phyloP scores from a whole-genome alignment of 2,888 invertebrate species.

The Andrena fulva region DNA sequence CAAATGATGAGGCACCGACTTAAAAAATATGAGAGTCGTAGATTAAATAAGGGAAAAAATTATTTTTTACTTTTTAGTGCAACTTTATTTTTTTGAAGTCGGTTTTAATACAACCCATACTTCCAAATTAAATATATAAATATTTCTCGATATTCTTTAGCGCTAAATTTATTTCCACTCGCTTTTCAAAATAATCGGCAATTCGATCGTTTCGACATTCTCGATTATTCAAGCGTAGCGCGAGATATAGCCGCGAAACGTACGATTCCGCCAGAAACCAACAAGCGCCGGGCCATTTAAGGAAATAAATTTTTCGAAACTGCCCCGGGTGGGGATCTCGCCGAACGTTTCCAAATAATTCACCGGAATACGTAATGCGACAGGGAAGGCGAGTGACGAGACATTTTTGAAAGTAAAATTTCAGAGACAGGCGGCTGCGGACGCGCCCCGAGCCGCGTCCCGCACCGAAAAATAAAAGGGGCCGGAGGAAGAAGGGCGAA shows the following conservation, averaged over 20 bases:
- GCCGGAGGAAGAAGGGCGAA: constrained; percentile 25
- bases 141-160: too few relatives aligned
- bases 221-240: neutral
- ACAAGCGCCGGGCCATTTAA: neutral
- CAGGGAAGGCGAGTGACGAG: constrained; percentile 28
- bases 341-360: constrained; percentile 38
- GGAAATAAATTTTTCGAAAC: neutral
- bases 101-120: too few relatives aligned
- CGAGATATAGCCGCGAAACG: neutral
- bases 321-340: neutral
- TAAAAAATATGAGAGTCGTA: too few relatives aligned
- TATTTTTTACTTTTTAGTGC: too few relatives aligned
- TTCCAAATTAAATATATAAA: too few relatives aligned
- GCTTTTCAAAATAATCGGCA: too few relatives aligned
- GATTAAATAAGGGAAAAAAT: too few relatives aligned
- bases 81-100: too few relatives aligned
- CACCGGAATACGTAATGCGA: constrained; percentile 37
- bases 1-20: too few relatives aligned
- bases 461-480: neutral
- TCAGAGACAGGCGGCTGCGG: constrained; percentile 21
- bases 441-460: neutral
- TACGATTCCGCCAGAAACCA: neutral
- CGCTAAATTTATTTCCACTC: too few relatives aligned
- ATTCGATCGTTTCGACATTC: too few relatives aligned
- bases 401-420: constrained; percentile 69